Percentiles rank a stretch among this genome's conserved stretches.
Evolutionary conservation across 1,140 invertebrate genomes (phyloP).

Genomic region (Cardiocondyla obscurior): DNA sequence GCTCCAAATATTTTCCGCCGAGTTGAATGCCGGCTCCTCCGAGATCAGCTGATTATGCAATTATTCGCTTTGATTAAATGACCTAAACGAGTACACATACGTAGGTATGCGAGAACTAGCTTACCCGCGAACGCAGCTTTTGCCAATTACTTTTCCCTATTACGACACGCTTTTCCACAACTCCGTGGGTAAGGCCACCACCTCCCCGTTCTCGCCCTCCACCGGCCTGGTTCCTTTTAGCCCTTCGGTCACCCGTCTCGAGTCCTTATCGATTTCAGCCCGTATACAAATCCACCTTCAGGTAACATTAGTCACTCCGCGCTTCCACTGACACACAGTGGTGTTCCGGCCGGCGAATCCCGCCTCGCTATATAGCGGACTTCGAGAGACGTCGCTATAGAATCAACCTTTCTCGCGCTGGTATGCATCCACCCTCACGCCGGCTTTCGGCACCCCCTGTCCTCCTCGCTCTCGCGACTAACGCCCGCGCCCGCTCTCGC

Average conservation of each 20-base stretch:
- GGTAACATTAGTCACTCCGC: constrained; percentile 77
- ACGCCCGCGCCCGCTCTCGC: constrained; percentile 25
- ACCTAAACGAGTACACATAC: too few species aligned
- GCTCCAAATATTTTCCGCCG: constrained; percentile 60
- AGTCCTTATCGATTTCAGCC: constrained; percentile 76
- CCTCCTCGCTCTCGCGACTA: constrained; percentile 11
- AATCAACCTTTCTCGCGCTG: constrained; percentile 48
- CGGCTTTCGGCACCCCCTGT: constrained; percentile 25
- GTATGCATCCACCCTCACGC: constrained; percentile 3
- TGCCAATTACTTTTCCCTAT: constrained; percentile 44
- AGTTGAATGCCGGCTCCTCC: constrained; percentile 32
- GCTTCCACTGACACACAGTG: constrained; percentile 68
- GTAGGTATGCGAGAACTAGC: too few species aligned
- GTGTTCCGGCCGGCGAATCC: constrained; percentile 56
- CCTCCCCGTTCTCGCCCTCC: constrained; percentile 41
- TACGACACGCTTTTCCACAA: background rate
- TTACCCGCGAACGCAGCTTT: too few species aligned
- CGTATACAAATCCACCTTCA: constrained; percentile 78
- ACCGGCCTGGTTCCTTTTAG: constrained; percentile 38
- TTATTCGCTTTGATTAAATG: background rate
- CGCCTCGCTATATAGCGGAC: constrained; percentile 56
- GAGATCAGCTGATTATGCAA: background rate
- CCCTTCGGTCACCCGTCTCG: constrained; percentile 33
- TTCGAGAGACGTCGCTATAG: constrained; percentile 54
- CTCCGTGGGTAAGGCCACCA: constrained; percentile 56